These are phyloP conservation scores for Cephus sareptanus DNA, from an alignment of 2,888 invertebrate species.

Conservation along the genomic window DNA sequence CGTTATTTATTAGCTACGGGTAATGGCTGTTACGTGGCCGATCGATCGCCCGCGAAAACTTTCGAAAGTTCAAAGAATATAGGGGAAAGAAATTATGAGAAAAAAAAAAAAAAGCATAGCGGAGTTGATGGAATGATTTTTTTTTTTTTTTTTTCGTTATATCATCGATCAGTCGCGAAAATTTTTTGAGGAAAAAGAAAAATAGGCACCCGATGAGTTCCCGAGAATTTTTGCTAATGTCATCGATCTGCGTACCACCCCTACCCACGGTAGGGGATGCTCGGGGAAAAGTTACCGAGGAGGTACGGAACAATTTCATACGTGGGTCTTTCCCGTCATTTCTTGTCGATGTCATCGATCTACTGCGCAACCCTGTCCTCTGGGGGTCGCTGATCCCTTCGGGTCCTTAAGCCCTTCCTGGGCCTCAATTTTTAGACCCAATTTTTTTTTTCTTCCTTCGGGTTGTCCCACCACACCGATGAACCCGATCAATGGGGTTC, in stretches of 20 bases:
- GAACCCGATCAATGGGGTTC: conserved; percentile 38
- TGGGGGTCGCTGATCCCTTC: conserved; percentile 37
- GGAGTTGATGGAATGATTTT: neutral
- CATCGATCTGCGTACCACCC: conserved; percentile 27
- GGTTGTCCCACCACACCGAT: conserved; percentile 40
- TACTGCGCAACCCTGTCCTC: conserved; percentile 28
- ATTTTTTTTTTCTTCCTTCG: conserved; percentile 37
- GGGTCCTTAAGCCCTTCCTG: conserved; percentile 51
- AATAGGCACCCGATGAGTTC: neutral
- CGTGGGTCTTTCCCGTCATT: conserved; percentile 44
- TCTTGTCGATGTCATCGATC: conserved; percentile 50
- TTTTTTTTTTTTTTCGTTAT: neutral
- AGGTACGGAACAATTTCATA: conserved; percentile 3
- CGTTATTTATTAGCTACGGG: conserved; percentile 32
- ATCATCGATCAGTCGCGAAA: neutral
- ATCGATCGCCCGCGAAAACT: conserved; percentile 29
- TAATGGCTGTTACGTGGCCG: conserved; percentile 52
- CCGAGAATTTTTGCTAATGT: conserved; percentile 4
- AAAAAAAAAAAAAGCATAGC: neutral
- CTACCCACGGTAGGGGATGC: conserved; percentile 29
- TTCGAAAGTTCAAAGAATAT: neutral
- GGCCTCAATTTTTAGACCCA: conserved; percentile 39
- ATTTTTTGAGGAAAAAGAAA: neutral
- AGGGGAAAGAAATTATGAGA: neutral
- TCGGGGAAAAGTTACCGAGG: conserved; percentile 22